Conservation (phyloP, 1,140 invertebrate genomes). For the Cherax destructor region DNA sequence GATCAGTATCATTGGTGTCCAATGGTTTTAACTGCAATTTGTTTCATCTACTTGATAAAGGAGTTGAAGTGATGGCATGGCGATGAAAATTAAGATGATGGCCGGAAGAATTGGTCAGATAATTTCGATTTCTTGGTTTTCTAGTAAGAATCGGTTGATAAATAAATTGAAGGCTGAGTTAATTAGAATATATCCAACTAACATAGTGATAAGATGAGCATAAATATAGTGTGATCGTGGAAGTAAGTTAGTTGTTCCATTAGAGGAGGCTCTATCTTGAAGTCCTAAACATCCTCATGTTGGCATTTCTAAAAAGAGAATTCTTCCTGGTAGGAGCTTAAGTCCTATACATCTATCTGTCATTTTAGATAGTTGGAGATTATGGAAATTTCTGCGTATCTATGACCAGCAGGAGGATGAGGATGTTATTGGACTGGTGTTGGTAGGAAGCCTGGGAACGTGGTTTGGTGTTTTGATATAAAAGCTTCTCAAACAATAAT, state of each 20-base stretch:
- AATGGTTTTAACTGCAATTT: slow-evolving; percentile 80
- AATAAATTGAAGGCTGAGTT: not conserved
- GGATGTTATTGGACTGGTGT: slow-evolving; percentile 17
- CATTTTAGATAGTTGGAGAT: slow-evolving; percentile 77
- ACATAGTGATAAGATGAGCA: not conserved
- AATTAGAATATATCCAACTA: not conserved
- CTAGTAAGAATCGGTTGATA: not conserved
- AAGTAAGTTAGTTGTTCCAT: slow-evolving; percentile 5
- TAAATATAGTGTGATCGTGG: not conserved
- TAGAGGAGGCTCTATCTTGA: not conserved
- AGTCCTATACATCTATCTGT: too few species aligned
- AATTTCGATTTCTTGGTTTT: slow-evolving; percentile 4
- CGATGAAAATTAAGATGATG: slow-evolving; percentile 14
- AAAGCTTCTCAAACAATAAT: slow-evolving; percentile 44
- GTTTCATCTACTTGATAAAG: slow-evolving; percentile 81
- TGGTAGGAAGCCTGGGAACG: slow-evolving; percentile 1
- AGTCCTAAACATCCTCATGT: slow-evolving; percentile 7
- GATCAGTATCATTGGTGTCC: slow-evolving; percentile 83
- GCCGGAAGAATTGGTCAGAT: slow-evolving; percentile 13
- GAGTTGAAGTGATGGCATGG: slow-evolving; percentile 72
- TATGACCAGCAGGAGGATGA: too few species aligned
- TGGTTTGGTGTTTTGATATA: not conserved
- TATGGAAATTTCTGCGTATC: too few species aligned
- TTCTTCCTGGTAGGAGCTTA: slow-evolving; percentile 14
- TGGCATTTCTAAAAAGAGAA: slow-evolving; percentile 34